These are phyloP conservation scores for Lucilia sericata DNA, from an alignment of 1,140 invertebrate genomes.

Conservation along the genomic window DNA sequence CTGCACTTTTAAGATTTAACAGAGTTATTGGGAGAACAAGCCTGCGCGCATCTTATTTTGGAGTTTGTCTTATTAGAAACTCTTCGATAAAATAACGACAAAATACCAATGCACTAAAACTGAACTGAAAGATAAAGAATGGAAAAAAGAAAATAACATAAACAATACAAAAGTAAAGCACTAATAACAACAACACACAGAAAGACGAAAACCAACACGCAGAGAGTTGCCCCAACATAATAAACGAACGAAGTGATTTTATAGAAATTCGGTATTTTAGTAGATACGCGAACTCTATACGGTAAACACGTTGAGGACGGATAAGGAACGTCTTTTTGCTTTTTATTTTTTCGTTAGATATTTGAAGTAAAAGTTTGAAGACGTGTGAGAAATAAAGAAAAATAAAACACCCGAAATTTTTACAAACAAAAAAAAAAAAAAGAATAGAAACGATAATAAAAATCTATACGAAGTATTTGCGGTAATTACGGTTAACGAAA, in stretches of 20 bases:
- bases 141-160: not conserved
- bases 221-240: constrained; percentile 31
- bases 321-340: constrained; percentile 21
- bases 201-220: not conserved
- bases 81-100: not conserved
- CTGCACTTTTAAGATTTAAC: not conserved
- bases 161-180: not conserved
- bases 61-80: constrained; percentile 14
- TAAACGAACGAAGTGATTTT: constrained; percentile 25
- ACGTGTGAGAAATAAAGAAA: not conserved
- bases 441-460: not conserved
- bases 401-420: not conserved
- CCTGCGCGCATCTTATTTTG: constrained; percentile 14
- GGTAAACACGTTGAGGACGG: constrained; percentile 39
- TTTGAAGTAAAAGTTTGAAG: not conserved
- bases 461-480: not conserved
- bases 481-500: not conserved
- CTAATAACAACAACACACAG: not conserved
- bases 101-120: not conserved
- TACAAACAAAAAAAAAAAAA: not conserved
- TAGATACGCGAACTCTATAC: constrained; percentile 45
- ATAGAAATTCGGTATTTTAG: constrained; percentile 31
- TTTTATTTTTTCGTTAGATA: constrained; percentile 21
- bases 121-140: too few species aligned
- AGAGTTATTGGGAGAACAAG: not conserved